Evolutionary conservation across 2,113 vertebrate species (phyloP).

Genomic region (Notothenia coriiceps): DNA sequence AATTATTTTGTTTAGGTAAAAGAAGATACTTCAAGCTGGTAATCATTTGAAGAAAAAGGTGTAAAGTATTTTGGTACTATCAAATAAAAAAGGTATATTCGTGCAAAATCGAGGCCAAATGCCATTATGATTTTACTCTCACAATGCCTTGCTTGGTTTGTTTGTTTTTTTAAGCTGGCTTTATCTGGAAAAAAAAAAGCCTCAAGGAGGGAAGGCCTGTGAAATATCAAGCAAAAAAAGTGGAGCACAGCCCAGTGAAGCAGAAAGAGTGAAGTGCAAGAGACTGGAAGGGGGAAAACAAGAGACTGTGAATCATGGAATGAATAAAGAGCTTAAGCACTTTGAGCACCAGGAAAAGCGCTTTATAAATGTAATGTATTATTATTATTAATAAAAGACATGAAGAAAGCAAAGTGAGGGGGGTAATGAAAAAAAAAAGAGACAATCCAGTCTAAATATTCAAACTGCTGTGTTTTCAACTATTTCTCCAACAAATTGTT

Average conservation of each 20-base stretch:
- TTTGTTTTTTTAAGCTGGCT: conserved; percentile 32
- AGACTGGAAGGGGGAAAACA: neutral
- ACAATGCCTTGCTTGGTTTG: conserved; percentile 22
- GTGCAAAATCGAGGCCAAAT: neutral
- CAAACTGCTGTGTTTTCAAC: too few relatives aligned
- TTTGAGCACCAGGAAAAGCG: too few relatives aligned
- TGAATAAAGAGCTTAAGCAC: neutral
- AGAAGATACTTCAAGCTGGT: neutral
- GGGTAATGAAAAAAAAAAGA: neutral
- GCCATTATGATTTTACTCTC: conserved; percentile 26
- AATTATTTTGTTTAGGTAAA: neutral
- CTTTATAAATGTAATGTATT: too few relatives aligned
- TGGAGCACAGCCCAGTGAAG: conserved; percentile 38
- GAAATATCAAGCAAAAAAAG: conserved; percentile 44
- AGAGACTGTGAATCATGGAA: conserved; percentile 8
- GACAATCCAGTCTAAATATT: neutral
- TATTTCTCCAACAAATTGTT: too few relatives aligned
- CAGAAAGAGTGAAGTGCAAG: conserved; percentile 29
- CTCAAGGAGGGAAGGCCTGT: conserved; percentile 10
- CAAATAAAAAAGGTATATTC: neutral
- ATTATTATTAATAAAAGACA: neutral
- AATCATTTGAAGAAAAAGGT: neutral
- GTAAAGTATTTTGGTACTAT: neutral
- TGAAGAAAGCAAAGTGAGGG: neutral
- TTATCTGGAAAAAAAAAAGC: conserved; percentile 44